Conservation (phyloP, 2,113 vertebrate species). For the Tympanuchus pallidicinctus region DNA sequence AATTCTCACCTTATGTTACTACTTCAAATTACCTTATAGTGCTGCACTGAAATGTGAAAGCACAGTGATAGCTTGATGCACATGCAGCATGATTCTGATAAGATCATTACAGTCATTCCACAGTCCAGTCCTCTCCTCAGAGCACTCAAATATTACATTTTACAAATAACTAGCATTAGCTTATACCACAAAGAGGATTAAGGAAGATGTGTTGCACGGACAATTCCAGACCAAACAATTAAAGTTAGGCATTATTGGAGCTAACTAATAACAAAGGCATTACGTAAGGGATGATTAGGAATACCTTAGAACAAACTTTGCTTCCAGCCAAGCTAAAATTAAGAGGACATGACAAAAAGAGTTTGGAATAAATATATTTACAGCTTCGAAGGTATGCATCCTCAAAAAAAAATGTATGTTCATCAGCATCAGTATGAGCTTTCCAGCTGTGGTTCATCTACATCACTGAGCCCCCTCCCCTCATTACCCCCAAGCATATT, state of each 20-base stretch:
- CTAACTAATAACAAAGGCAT: not conserved
- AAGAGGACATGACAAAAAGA: not conserved
- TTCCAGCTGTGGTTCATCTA: not conserved
- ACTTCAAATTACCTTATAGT: not conserved
- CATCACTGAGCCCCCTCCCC: not conserved
- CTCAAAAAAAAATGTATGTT: not conserved
- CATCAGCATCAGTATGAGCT: not conserved
- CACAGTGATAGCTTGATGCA: accelerated
- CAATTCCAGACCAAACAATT: not conserved
- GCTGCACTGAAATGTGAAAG: not conserved
- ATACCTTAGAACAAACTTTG: not conserved
- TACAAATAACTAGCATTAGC: not conserved
- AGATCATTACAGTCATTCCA: not conserved
- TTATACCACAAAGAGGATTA: not conserved
- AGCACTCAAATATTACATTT: not conserved
- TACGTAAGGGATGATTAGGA: not conserved
- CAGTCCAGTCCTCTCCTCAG: not conserved
- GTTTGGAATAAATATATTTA: not conserved
- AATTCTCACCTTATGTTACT: not conserved
- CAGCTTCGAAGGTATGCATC: not conserved
- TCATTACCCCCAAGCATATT: not conserved
- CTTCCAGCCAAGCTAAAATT: not conserved
- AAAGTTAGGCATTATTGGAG: not conserved
- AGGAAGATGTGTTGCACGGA: not conserved
- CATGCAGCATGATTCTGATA: not conserved